These are phyloP conservation scores for Myopa testacea DNA, from an alignment of 2,888 invertebrate genomes.

Conservation along the genomic window DNA sequence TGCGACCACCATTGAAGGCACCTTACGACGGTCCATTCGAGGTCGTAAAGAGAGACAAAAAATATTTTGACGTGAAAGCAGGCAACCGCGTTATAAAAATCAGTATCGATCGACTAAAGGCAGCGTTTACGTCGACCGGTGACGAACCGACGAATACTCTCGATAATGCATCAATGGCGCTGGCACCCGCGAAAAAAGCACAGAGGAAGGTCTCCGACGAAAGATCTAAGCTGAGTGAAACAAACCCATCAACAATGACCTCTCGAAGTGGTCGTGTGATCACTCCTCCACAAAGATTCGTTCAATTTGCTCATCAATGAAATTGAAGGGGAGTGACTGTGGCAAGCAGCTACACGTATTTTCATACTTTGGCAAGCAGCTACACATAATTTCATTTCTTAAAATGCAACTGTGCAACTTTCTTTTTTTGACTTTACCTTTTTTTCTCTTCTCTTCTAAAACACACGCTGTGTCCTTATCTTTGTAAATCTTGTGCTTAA, in stretches of 20 bases:
- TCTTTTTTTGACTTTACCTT: too few relatives aligned
- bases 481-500: too few relatives aligned
- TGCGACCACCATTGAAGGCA: slow-evolving; percentile 7
- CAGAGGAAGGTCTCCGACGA: background rate
- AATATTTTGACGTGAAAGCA: background rate
- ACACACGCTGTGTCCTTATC: too few relatives aligned
- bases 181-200: background rate
- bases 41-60: background rate
- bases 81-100: background rate
- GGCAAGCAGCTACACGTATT: background rate
- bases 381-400: too few relatives aligned
- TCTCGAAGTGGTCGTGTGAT: background rate
- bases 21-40: slow-evolving; percentile 15
- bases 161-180: background rate
- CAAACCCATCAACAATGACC: background rate
- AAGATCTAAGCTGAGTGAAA: background rate
- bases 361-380: background rate
- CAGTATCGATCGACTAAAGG: slow-evolving; percentile 9
- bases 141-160: background rate
- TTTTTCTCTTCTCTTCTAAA: too few relatives aligned
- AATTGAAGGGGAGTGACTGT: slow-evolving; percentile 3
- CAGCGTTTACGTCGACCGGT: background rate
- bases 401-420: too few relatives aligned
- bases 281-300: background rate
- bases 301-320: background rate